phyloP scores from a whole-genome alignment of 2,888 invertebrate genomes.

The Coenonympha arcania region DNA sequence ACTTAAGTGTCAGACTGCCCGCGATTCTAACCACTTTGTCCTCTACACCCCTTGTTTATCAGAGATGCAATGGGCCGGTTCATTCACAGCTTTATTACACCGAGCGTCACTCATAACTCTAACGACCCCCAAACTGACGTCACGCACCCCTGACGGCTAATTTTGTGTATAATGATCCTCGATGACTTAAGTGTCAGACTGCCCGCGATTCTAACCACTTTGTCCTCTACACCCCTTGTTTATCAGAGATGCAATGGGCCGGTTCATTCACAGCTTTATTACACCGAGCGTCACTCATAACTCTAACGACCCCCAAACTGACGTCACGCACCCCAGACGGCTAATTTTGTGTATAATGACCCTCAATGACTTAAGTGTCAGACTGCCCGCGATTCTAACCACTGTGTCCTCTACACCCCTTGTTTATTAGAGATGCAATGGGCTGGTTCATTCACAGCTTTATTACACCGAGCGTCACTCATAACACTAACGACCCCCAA shows the following conservation, averaged over 20 bases:
- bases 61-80: constrained; percentile 2
- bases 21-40: background rate
- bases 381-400: background rate
- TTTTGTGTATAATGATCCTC: too few species aligned
- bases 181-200: too few species aligned
- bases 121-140: constrained; percentile 38
- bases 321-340: constrained; percentile 33
- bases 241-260: constrained; percentile 1
- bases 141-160: constrained; percentile 23
- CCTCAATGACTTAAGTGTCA: too few species aligned
- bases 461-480: constrained; percentile 23
- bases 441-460: constrained; percentile 8
- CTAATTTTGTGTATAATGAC: too few species aligned
- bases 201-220: background rate
- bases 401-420: background rate
- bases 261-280: constrained; percentile 9
- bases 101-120: constrained; percentile 27
- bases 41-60: background rate
- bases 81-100: constrained; percentile 12
- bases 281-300: constrained; percentile 25
- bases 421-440: background rate
- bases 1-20: too few species aligned
- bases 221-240: background rate
- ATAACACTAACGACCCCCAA: constrained; percentile 31
- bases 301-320: constrained; percentile 34